These are phyloP conservation scores for Chromobotia macracanthus DNA, from an alignment of 2,797 vertebrate species.

Conservation along the genomic window DNA sequence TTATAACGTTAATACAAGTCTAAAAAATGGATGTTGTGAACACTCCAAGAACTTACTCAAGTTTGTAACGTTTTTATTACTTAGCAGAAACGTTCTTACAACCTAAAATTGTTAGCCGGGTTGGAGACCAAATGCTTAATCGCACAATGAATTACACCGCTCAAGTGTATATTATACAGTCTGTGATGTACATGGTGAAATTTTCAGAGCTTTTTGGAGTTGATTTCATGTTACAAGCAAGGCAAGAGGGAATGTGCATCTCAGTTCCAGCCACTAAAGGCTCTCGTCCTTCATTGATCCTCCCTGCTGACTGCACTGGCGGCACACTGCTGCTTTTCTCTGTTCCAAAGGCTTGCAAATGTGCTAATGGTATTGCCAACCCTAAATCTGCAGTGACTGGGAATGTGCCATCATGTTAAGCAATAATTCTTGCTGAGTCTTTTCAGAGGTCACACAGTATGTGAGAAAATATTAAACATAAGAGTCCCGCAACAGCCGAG, in stretches of 20 bases:
- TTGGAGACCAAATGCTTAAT: conserved; percentile 31
- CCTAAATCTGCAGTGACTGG: conserved; percentile 61
- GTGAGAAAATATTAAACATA: conserved; percentile 37
- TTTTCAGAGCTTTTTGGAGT: conserved; percentile 45
- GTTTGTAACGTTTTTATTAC: too few relatives aligned
- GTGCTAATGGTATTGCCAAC: conserved; percentile 60
- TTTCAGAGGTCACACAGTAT: conserved; percentile 45
- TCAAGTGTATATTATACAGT: conserved; percentile 10
- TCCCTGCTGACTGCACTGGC: conserved; percentile 52
- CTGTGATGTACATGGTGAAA: conserved; percentile 50
- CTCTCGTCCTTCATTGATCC: conserved; percentile 59
- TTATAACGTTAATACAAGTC: too few relatives aligned
- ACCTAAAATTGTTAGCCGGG: too few relatives aligned
- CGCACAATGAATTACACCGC: conserved; percentile 31
- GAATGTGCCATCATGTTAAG: conserved; percentile 59
- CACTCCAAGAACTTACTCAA: too few relatives aligned
- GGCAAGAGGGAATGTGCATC: conserved; percentile 51
- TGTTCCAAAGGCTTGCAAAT: conserved; percentile 59
- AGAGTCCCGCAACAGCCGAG: not conserved
- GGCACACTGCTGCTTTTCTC: conserved; percentile 53
- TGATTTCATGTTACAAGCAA: conserved; percentile 55
- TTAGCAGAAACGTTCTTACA: too few relatives aligned
- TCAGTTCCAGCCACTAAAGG: conserved; percentile 56
- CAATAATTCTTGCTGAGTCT: conserved; percentile 48
- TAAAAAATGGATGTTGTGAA: too few relatives aligned